Evolutionary conservation across 2,797 vertebrate species (phyloP), one percentile per base, ranked within the genome.

Genomic region (Nannoperca obscura): DNA sequence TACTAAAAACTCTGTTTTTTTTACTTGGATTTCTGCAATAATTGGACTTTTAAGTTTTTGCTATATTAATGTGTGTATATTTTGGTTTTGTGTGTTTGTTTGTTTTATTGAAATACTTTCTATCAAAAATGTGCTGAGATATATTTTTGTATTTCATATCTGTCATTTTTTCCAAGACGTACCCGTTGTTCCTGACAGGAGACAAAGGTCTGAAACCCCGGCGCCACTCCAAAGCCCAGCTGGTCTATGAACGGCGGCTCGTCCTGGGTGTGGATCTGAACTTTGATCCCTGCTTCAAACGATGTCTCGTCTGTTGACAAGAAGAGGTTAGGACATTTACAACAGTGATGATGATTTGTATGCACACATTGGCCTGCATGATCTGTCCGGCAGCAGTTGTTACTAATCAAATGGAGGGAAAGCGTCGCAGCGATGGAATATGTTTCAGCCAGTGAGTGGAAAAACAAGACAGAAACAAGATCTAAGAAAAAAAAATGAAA

Each of bases 141-240:
- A 30, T 52, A 50, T 42, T 17, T 36, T 20, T 58, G 10, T 22
- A 9, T 30, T 42, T 42, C 42, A 38, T 49, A 46, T 67, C 22
- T 65, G 27, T 53, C 40, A 24, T 80, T 36, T 58, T 65, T 71
- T 53, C 58, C 8, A 8, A 62, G 65, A 91, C 96, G 66, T 95
- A 99, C 98, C 96, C 98, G 94, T 87, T 99, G 98, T 86, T 99
- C 97, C 93, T 99, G 98, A 94, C 98, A 99, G 89, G 98, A 97
- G 78, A 99, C 98, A 27, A 99, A 99, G 38, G 98, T 99, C 95
- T 99, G 98, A 93, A 99, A 99, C 27, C 98, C 98, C 0, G 98
- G 98, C 0, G 98, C 97, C 86, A 99, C 98, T 12, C 98, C 98
- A 0, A 99, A 99, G 73, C 98, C 98, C 93, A 99, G 95, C 94